phyloP scores from a whole-genome alignment of 2,888 invertebrate genomes.

The Mamestra brassicae region DNA sequence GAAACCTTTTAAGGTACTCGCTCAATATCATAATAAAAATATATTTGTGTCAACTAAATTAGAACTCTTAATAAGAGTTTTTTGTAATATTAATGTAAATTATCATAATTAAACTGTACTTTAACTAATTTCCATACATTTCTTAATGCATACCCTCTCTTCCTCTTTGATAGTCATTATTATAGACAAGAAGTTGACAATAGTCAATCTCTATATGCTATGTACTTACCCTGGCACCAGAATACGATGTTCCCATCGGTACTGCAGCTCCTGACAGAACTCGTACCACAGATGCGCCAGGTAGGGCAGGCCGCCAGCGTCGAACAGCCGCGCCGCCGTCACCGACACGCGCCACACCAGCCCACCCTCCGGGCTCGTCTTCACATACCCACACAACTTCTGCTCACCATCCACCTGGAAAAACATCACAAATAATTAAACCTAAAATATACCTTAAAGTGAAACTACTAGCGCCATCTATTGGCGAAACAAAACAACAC shows the following conservation, averaged over 20 bases:
- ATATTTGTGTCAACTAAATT: constrained; percentile 24
- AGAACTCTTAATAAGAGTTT: constrained; percentile 12
- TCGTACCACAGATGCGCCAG: constrained; percentile 98
- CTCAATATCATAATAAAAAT: constrained; percentile 20
- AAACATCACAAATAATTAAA: constrained; percentile 1
- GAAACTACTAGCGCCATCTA: constrained; percentile 53
- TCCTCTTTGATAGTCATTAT: not conserved
- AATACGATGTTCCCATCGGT: constrained; percentile 96
- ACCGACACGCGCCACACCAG: constrained; percentile 96
- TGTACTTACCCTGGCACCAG: constrained; percentile 95
- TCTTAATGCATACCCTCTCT: not conserved
- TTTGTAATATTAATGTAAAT: constrained; percentile 26
- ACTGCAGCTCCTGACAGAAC: constrained; percentile 97
- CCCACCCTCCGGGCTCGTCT: constrained; percentile 95
- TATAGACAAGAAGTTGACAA: not conserved
- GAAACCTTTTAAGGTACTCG: constrained; percentile 6
- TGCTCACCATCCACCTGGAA: constrained; percentile 86
- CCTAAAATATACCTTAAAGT: constrained; percentile 4
- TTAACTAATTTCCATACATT: constrained; percentile 10
- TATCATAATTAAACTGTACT: constrained; percentile 46
- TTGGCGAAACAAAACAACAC: not conserved
- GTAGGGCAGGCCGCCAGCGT: constrained; percentile 94
- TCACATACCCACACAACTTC: constrained; percentile 90
- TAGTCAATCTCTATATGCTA: constrained; percentile 2
- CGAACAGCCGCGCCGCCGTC: constrained; percentile 93